Evolutionary conservation across 2,113 vertebrate genomes (phyloP), one percentile per base, ranked within the genome.

Genomic region (Pipa parva): DNA sequence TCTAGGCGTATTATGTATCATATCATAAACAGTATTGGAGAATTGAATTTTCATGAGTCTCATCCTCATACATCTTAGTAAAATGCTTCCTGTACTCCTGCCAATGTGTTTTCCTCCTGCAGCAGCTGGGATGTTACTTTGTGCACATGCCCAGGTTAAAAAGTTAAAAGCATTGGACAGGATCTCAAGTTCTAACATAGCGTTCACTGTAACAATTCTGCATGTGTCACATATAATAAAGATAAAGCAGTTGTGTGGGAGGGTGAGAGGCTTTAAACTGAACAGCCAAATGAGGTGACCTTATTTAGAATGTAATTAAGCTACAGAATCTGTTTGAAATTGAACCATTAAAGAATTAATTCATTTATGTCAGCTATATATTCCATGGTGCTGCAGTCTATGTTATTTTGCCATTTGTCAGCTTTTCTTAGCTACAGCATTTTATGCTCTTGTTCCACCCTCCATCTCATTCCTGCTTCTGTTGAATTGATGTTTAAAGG

Each of bases 281-380:
- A 31, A 59, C 26, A 51, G 56, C 49, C 45, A 51, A 49, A 36
- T 5, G 45, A 37, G 45, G 56, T 70, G 66, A 70, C 66, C 66
- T 59, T 54, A 51, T 70, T 61, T 61, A 42, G 48, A 70, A 70
- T 54, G 66, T 60, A 52, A 61, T 61, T 70, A 70, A 70, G 39
- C 46, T 27, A 26, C 48, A 4, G 25, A 61, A 61, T 54, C n/a
- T 1, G 18, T 10, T 18, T 27, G 25, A 54, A 61, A 54, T 25
- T 15, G 36, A 7, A 21, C 42, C 57, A 69, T 60, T 52, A 59
- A 45, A 61, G 48, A 51, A 51, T 13, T 10, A 13, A 27, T 59
- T 60, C 21, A 28, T 42, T 54, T 7, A n/a, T 50, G 49, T 61
- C 49, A 50, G 42, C 15, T 18, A 17, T 51, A 8, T n/a, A 28